A percentile compares a stretch with the other conserved stretches of the same genome.
Evolutionary conservation across 2,797 vertebrate species (phyloP).

Genomic region (Sebastiscus tertius): DNA sequence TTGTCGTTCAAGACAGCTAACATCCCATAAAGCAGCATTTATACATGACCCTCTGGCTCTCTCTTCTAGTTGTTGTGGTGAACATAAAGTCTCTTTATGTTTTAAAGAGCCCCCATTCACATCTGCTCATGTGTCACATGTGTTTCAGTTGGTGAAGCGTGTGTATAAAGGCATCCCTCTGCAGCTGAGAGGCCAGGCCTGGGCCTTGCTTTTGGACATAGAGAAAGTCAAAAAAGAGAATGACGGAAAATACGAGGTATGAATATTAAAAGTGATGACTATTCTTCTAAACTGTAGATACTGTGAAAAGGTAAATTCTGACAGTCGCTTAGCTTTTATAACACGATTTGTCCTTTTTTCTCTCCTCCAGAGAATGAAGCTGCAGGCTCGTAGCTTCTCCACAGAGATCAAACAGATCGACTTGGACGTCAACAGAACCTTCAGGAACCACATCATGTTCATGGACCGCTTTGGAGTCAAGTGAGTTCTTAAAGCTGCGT

Average conservation of each 20-base stretch:
- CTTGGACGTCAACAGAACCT: conserved; percentile 93
- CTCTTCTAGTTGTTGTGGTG: background rate
- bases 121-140: background rate
- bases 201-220: conserved; percentile 87
- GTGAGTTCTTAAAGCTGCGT: conserved; percentile 77
- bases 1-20: conserved; percentile 21
- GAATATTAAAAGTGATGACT: background rate
- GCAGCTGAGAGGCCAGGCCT: conserved; percentile 88
- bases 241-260: conserved; percentile 89
- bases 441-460: conserved; percentile 96
- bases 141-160: conserved; percentile 84
- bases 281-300: background rate
- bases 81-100: conserved; percentile 9
- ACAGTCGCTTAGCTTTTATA: background rate
- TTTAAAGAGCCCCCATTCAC: background rate
- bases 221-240: conserved; percentile 88
- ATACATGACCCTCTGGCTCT: background rate
- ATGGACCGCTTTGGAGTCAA: conserved; percentile 94
- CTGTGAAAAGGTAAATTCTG: background rate
- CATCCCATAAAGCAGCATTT: background rate
- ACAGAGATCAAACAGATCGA: conserved; percentile 95
- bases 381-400: conserved; percentile 87
- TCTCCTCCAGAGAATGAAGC: conserved; percentile 89
- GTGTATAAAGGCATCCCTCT: conserved; percentile 91
- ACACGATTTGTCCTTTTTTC: background rate